phyloP scores from a whole-genome alignment of 1,140 invertebrate species.

The Gyrodactylus bullatarudis region DNA sequence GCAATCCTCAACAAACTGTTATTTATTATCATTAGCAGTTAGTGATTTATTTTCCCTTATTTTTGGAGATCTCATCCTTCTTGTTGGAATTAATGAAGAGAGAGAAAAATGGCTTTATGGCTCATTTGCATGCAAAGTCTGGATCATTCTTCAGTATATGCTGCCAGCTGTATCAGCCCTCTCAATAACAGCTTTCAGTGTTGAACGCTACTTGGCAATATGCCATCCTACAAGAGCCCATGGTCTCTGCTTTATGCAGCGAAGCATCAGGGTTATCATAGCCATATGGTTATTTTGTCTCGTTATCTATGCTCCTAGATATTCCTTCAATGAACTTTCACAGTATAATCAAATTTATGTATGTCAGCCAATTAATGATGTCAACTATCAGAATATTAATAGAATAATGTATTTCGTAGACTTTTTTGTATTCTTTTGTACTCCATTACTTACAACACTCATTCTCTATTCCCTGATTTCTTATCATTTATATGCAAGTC shows the following conservation, averaged over 20 bases:
- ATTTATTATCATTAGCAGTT: neutral
- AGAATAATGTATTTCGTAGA: neutral
- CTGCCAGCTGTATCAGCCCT: conserved; percentile 13
- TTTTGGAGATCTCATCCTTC: neutral
- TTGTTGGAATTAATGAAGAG: neutral
- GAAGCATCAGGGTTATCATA: conserved; percentile 40
- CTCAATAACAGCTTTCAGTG: conserved; percentile 18
- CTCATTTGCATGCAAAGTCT: neutral
- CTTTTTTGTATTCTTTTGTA: neutral
- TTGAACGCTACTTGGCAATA: conserved; percentile 18
- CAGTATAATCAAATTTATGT: neutral
- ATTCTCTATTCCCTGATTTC: neutral
- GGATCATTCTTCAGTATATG: neutral
- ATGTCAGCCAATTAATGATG: neutral
- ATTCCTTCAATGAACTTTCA: neutral
- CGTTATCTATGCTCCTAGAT: neutral
- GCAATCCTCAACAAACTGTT: neutral
- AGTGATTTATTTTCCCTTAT: neutral
- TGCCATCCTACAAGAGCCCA: conserved; percentile 15
- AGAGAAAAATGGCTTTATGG: neutral
- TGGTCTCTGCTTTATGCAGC: conserved; percentile 25
- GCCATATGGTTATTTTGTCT: conserved; percentile 31
- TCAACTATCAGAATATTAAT: neutral
- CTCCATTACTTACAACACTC: neutral
- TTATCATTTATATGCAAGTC: neutral